Percentiles rank a stretch among this genome's conserved stretches.
Conservation (phyloP, 2,113 vertebrate species). For the Alouatta palliata region DNA sequence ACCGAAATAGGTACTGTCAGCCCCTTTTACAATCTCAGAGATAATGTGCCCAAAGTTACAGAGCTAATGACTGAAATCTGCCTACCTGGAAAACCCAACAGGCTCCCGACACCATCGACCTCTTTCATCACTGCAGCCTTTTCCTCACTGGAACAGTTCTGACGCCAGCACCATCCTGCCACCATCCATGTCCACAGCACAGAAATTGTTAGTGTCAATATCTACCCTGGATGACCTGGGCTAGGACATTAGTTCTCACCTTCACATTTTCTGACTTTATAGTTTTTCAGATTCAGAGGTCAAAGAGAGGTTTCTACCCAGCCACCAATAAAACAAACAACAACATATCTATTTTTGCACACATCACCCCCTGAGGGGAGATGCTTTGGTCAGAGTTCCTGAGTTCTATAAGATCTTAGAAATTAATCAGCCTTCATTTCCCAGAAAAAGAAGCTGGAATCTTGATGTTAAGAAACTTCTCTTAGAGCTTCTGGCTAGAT, state of each 20-base stretch:
- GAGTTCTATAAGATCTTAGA: background rate
- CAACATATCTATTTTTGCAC: background rate
- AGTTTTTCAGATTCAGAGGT: background rate
- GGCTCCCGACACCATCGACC: background rate
- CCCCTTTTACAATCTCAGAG: background rate
- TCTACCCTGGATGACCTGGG: background rate
- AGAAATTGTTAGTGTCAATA: background rate
- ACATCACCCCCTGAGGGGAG: too few relatives aligned
- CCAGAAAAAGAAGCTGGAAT: background rate
- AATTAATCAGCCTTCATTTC: background rate
- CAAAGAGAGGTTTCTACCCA: background rate
- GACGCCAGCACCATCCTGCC: background rate
- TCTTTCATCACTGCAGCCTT: background rate
- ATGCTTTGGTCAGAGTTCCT: background rate
- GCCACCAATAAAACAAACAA: background rate
- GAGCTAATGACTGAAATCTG: background rate
- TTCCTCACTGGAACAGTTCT: background rate
- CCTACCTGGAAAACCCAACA: background rate
- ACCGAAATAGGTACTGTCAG: background rate
- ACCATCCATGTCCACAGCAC: background rate
- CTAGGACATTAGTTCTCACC: background rate
- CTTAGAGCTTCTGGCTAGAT: background rate
- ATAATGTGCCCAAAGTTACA: background rate
- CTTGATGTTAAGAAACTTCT: background rate
- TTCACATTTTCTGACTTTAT: background rate